Conservation (phyloP, 2,888 invertebrate species). For the Drosophila flavopinicola region DNA sequence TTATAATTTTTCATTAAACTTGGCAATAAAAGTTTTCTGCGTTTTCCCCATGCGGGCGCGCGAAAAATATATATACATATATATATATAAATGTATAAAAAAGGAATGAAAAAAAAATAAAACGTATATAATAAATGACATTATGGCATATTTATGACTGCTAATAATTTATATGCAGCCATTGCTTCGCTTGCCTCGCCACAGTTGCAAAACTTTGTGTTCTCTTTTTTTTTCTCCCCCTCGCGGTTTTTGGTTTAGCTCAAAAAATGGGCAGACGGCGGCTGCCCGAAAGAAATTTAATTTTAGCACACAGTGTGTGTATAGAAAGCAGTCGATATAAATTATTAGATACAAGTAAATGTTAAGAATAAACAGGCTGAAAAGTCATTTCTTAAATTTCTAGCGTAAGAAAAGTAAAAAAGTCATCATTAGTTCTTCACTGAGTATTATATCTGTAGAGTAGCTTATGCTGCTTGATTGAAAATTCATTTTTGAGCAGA, state of each 20-base stretch:
- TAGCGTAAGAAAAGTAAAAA: no score
- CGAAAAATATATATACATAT: no score
- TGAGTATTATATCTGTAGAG: no score
- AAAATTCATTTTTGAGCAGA: no score
- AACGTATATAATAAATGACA: constrained; percentile 80
- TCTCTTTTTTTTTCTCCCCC: constrained; percentile 11
- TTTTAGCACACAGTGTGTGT: constrained; percentile 56
- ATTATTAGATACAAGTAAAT: constrained; percentile 28
- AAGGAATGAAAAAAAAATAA: constrained; percentile 44
- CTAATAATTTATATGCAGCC: constrained; percentile 79
- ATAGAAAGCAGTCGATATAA: constrained; percentile 33
- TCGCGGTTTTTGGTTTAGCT: constrained; percentile 33
- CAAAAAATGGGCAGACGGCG: constrained; percentile 39
- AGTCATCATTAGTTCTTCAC: no score
- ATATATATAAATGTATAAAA: constrained; percentile 56
- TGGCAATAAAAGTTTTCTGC: constrained; percentile 80
- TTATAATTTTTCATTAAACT: constrained; percentile 83
- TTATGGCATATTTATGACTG: constrained; percentile 79
- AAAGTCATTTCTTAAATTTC: no score
- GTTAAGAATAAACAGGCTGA: no score
- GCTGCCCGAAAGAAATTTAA: constrained; percentile 49
- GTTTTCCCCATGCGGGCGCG: constrained; percentile 67
- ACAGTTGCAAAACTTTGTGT: constrained; percentile 50
- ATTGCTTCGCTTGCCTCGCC: constrained; percentile 33
- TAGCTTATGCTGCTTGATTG: no score